A percentile compares a stretch with the other conserved stretches of the same genome.
These are phyloP conservation scores for Orientallactaga sibirica DNA, from an alignment of 2,797 vertebrate genomes.

Conservation along the genomic window DNA sequence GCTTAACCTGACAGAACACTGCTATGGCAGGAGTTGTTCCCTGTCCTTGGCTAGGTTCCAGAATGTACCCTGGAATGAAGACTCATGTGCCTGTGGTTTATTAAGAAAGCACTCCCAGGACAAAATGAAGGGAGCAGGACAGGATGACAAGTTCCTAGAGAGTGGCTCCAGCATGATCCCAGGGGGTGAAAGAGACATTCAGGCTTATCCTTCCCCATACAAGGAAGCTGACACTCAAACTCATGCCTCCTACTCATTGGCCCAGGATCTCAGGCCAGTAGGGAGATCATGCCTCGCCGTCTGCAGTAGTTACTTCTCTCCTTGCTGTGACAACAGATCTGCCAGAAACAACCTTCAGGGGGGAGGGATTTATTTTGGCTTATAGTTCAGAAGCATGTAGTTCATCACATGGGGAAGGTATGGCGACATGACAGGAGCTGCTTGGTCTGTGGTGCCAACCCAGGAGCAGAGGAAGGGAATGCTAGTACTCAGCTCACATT, in stretches of 20 bases:
- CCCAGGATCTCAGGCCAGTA: not conserved
- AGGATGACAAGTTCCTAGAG: not conserved
- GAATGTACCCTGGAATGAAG: slow-evolving; percentile 25
- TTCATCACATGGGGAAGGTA: not conserved
- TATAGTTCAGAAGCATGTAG: not conserved
- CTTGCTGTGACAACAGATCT: not conserved
- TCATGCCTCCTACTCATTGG: not conserved
- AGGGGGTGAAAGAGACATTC: not conserved
- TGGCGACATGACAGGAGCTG: no score
- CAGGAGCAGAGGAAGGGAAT: not conserved
- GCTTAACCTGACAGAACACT: not conserved
- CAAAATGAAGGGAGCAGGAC: not conserved
- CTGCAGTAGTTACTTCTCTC: not conserved
- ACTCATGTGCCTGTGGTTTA: slow-evolving; percentile 9
- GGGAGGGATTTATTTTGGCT: not conserved
- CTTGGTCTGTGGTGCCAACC: not conserved
- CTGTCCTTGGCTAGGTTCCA: slow-evolving; percentile 17
- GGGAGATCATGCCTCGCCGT: not conserved
- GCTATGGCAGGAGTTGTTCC: not conserved
- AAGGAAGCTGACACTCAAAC: not conserved
- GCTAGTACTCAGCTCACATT: not conserved
- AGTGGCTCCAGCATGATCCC: not conserved
- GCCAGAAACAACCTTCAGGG: not conserved
- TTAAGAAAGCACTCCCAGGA: slow-evolving; percentile 1
- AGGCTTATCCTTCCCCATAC: not conserved